Base-by-base conservation (phyloP, 2,113 vertebrate genomes). In the Nothocercus nigrocapillus region DNA sequence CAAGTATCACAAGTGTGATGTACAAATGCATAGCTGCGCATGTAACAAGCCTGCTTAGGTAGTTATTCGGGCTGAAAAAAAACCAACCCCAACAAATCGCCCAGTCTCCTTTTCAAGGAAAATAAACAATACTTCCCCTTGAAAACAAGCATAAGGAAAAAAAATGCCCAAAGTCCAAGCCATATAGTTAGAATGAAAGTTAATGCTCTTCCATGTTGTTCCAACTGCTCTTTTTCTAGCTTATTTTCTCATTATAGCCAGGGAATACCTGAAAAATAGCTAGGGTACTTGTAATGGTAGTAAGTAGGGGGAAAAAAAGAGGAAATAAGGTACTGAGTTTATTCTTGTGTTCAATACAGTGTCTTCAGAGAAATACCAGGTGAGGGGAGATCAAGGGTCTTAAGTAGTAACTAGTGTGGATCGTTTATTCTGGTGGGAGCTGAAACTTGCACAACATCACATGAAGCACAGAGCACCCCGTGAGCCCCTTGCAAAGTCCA, bases 401-500 rank as follows among this genome's bases (percentile, higher is more conserved):
- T 70, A 32, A 16, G 11, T 34, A 34, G 70, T 25, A 61, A 38
- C 19, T 24, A 44, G 9, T 10, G 25, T 32, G 36, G 19, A 32
- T 45, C 1, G 3, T 42, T 32, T 32, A 9, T 34, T n/a, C 3
- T 51, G 16, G 49, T 63, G 36, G 47, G 36, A 91, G 40, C n/a
- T 30, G 40, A n/a, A 21, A 79, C 44, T 80, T 44, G 66, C 40
- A 34, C 5, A 2, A 10, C 4, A 2, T 10, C 15, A 3, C 1
- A 21, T 58, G 10, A 66, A 42, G 4, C 49, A 14, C 2, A 6
- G 1, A 30, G 13, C 58, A 58, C 22, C 15, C 53, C 21, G 9
- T 0, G 1, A 9, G 27, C 7, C 25, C 1, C 0, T 5, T 62
- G 49, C 19, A 42, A 40, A 49, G 15, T 5, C 30, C 38, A 54